Evolutionary conservation across 2,113 vertebrate genomes (phyloP).

Genomic region (Axis porcinus): DNA sequence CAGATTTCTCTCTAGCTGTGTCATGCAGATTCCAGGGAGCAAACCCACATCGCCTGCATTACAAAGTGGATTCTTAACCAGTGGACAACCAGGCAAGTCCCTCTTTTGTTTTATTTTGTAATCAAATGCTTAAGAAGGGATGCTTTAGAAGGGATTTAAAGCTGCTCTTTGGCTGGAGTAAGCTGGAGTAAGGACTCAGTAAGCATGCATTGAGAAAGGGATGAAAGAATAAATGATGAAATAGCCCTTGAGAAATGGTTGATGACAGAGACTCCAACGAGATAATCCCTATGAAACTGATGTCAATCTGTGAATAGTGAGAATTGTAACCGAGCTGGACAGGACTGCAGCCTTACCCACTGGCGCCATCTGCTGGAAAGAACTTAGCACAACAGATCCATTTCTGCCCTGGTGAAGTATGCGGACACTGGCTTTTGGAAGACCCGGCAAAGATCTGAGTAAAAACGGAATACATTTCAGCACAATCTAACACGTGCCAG

Average conservation of each 20-base stretch:
- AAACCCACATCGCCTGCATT: neutral
- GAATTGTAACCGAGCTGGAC: neutral
- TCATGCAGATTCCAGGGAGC: neutral
- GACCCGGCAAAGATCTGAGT: neutral
- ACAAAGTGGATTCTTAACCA: neutral
- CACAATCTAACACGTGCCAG: neutral
- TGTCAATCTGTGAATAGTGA: neutral
- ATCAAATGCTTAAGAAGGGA: neutral
- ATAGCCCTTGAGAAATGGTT: neutral
- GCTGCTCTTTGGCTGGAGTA: neutral
- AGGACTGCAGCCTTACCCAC: neutral
- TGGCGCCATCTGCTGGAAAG: constrained; percentile 52
- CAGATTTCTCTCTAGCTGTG: neutral
- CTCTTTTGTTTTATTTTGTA: neutral
- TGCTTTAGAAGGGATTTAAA: constrained; percentile 22
- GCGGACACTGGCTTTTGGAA: neutral
- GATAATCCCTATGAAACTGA: neutral
- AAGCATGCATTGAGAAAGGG: neutral
- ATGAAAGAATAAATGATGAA: constrained; percentile 1
- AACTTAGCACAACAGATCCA: neutral
- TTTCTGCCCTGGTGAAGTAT: neutral
- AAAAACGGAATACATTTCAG: neutral
- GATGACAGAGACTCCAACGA: neutral
- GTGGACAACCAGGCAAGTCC: neutral
- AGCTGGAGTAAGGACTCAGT: neutral